These are phyloP conservation scores for Dicyrtomina minuta DNA, from an alignment of 2,888 invertebrate species.

Conservation along the genomic window DNA sequence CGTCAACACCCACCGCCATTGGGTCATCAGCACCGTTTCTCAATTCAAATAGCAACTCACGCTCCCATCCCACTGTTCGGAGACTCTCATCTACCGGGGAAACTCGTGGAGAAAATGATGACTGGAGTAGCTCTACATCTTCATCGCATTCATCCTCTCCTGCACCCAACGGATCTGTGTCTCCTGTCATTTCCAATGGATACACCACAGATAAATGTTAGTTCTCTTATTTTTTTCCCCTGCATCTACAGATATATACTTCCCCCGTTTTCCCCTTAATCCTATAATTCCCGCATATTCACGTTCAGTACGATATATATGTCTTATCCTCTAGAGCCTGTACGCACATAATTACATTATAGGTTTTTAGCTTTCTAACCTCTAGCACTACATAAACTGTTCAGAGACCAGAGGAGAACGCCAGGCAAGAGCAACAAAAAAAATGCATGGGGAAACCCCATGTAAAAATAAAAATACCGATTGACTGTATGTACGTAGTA, in stretches of 20 bases:
- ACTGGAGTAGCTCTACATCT: slow-evolving; percentile 63
- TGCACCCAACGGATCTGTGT: slow-evolving; percentile 58
- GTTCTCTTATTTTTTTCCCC: slow-evolving; percentile 56
- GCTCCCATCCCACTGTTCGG: slow-evolving; percentile 43
- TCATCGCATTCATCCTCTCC: slow-evolving; percentile 58
- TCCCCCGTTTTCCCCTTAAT: background rate
- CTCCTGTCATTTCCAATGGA: slow-evolving; percentile 58
- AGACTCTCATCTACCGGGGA: slow-evolving; percentile 56
- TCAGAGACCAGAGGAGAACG: too few relatives aligned
- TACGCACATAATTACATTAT: too few relatives aligned
- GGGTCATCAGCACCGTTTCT: slow-evolving; percentile 44
- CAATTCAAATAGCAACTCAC: too few relatives aligned
- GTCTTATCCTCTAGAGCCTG: background rate
- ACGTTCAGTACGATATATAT: background rate
- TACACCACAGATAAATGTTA: slow-evolving; percentile 63
- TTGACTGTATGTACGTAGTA: too few relatives aligned
- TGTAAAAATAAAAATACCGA: slow-evolving; percentile 30
- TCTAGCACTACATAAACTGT: too few relatives aligned
- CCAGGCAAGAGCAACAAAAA: background rate
- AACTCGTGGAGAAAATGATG: slow-evolving; percentile 57
- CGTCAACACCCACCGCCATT: slow-evolving; percentile 47
- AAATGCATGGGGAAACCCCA: slow-evolving; percentile 25
- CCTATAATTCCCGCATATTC: background rate
- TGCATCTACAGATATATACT: too few relatives aligned
- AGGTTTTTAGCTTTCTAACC: too few relatives aligned